Percentiles rank a stretch among this genome's conserved stretches.
phyloP scores from a whole-genome alignment of 2,113 vertebrate species.

The Aleadryas rufinucha region DNA sequence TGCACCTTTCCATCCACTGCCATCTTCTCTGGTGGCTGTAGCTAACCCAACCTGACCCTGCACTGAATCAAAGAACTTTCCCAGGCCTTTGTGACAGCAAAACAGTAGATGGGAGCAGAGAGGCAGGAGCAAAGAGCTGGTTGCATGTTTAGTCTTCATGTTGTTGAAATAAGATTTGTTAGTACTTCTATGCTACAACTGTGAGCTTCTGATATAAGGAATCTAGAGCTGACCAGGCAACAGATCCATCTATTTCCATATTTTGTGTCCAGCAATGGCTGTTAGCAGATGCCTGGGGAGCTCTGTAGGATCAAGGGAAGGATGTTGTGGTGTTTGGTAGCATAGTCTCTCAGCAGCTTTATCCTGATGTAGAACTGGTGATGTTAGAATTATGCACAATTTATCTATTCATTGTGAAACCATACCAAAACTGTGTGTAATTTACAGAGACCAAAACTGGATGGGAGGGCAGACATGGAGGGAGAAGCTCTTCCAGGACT shows the following conservation, averaged over 20 bases:
- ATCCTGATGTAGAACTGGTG: neutral
- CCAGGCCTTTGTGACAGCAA: neutral
- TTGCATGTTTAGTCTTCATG: neutral
- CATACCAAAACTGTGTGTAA: neutral
- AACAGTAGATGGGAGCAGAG: neutral
- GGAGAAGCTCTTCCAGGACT: neutral
- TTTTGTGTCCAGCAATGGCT: neutral
- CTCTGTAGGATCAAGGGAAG: accelerated
- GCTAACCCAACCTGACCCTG: neutral
- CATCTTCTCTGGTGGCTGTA: neutral
- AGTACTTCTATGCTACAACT: neutral
- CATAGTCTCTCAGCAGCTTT: neutral
- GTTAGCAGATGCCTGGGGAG: neutral
- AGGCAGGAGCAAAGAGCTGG: neutral
- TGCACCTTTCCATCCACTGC: neutral
- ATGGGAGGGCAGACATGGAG: neutral
- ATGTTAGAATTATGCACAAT: neutral
- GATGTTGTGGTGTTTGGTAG: neutral
- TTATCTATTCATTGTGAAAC: neutral
- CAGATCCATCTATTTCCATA: accelerated
- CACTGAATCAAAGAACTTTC: neutral
- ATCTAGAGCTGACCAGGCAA: neutral
- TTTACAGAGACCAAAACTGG: neutral
- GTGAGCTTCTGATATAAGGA: neutral
- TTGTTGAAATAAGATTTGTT: neutral